These are phyloP conservation scores for Rissa tridactyla DNA, from an alignment of 2,113 vertebrate genomes.

Conservation along the genomic window DNA sequence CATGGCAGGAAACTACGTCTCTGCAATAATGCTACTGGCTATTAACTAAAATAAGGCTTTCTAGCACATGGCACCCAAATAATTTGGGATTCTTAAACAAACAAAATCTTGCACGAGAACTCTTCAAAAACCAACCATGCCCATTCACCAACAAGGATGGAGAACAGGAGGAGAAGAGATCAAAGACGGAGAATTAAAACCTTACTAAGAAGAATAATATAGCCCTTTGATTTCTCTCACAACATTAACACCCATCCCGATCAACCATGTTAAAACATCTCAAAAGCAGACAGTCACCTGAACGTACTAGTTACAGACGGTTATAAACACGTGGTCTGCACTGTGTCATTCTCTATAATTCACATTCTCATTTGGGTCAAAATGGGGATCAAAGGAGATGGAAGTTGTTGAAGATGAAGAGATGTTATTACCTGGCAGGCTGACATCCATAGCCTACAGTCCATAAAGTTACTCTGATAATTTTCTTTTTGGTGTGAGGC, in stretches of 20 bases:
- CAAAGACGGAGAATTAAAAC: neutral
- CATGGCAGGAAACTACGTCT: neutral
- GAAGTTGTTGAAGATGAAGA: neutral
- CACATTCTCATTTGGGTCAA: neutral
- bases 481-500: neutral
- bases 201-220: neutral
- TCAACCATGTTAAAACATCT: neutral
- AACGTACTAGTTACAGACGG: neutral
- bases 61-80: neutral
- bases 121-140: neutral
- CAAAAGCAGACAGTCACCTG: neutral
- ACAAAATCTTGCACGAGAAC: neutral
- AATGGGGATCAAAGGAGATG: neutral
- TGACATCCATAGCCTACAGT: neutral
- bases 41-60: neutral
- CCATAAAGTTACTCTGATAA: neutral
- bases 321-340: neutral
- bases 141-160: neutral
- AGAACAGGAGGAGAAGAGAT: neutral
- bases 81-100: neutral
- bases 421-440: neutral
- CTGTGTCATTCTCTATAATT: neutral
- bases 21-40: neutral
- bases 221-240: neutral
- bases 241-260: neutral